phyloP scores from a whole-genome alignment of 1,140 invertebrate genomes.

The Plodia interpunctella region DNA sequence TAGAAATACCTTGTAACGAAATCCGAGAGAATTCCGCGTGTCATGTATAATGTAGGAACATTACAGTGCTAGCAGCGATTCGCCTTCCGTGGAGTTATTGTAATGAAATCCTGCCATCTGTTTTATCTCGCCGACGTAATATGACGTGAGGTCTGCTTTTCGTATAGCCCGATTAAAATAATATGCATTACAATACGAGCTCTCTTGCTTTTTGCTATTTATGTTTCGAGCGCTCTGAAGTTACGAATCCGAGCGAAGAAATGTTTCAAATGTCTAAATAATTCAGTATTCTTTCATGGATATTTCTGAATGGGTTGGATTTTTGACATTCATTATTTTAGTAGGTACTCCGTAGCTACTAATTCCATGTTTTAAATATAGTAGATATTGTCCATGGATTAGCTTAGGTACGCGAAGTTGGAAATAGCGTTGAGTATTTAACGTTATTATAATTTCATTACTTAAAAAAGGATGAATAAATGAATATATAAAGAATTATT shows the following conservation, averaged over 20 bases:
- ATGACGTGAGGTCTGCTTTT: constrained; percentile 56
- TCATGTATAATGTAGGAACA: constrained; percentile 49
- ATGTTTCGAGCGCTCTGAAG: neutral
- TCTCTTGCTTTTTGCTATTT: constrained; percentile 7
- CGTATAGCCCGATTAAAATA: constrained; percentile 51
- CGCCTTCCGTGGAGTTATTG: constrained; percentile 63
- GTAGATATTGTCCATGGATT: too few relatives aligned
- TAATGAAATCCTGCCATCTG: constrained; percentile 70
- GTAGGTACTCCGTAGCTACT: too few relatives aligned
- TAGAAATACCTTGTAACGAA: neutral
- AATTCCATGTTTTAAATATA: too few relatives aligned
- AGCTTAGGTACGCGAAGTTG: too few relatives aligned
- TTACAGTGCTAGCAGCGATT: constrained; percentile 58
- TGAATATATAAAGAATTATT: too few relatives aligned
- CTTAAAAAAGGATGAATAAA: too few relatives aligned
- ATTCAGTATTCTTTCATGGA: neutral
- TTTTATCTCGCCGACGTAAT: constrained; percentile 58
- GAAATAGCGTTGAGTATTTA: too few relatives aligned
- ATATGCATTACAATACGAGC: constrained; percentile 26
- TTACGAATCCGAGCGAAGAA: neutral
- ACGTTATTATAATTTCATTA: too few relatives aligned
- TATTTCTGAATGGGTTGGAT: neutral
- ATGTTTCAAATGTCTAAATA: neutral
- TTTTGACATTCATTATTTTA: too few relatives aligned
- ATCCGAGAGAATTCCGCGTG: constrained; percentile 4